Evolutionary conservation across 2,888 invertebrate genomes (phyloP), one percentile per base, ranked within the genome.

Genomic region (Esperia sulphurella): DNA sequence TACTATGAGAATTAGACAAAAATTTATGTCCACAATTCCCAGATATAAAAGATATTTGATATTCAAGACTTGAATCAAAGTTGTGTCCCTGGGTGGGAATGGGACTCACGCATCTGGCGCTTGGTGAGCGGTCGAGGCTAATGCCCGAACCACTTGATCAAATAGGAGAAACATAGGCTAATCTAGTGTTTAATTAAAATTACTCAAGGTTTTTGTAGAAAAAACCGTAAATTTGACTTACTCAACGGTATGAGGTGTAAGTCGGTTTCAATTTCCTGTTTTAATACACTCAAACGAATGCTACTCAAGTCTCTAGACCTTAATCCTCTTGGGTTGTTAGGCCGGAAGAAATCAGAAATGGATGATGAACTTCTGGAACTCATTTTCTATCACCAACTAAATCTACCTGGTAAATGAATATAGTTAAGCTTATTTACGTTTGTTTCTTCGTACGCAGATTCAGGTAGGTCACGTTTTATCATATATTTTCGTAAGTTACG

Each of bases 201-300:
- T n/a, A n/a, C n/a, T n/a, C n/a, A n/a, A n/a, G n/a, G n/a, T n/a
- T n/a, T n/a, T n/a, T n/a, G 2, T 21, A 21, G 21, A 21, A 31
- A 31, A 31, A 31, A 30, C 30, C 10, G 3, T 31, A 9, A 10
- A 31, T 4, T 31, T 12, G 12, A 77, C 83, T 80, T 65, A 89
- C 88, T 65, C 14, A 89, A 57, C 12, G 91, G 76, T 47, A 92
- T 81, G 14, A 89, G 75, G 58, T 92, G 92, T 45, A 79, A 58
- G 48, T 92, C 90, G 1, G 92, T 92, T 47, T 90, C 80, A 53
- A 92, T 91, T 71, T 92, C 92, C 62, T 84, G 89, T 63, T 91
- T 90, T 53, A 92, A 79, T 55, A 90, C 79, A 57, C 81, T 85
- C 41, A 92, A 68, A n/a, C 91, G 84, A 52, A 79, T 91, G 69